Conservation (phyloP, 1,140 invertebrate genomes). For the Drosophila chauvacae region DNA sequence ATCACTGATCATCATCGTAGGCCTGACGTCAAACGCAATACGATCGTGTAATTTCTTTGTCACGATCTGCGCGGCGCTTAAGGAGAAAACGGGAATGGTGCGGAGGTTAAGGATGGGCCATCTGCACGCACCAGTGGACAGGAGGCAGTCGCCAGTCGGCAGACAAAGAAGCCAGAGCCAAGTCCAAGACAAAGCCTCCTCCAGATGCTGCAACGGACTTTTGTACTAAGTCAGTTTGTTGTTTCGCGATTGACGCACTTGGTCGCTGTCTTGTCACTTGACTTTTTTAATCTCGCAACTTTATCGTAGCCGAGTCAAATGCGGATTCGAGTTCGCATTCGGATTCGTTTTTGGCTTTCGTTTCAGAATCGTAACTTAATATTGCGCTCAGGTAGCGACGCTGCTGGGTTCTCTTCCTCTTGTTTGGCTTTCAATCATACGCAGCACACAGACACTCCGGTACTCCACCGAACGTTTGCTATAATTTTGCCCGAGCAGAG, state of each 20-base stretch:
- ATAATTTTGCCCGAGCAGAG: slow-evolving; percentile 55
- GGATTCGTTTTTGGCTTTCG: slow-evolving; percentile 22
- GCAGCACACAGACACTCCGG: neutral
- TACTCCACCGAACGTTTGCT: slow-evolving; percentile 70
- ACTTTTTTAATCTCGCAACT: slow-evolving; percentile 81
- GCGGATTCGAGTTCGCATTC: slow-evolving; percentile 60
- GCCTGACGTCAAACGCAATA: slow-evolving; percentile 51
- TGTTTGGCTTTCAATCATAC: slow-evolving; percentile 46
- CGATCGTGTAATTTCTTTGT: slow-evolving; percentile 71
- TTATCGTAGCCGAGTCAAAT: slow-evolving; percentile 73
- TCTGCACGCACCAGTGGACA: slow-evolving; percentile 52
- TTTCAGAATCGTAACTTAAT: slow-evolving; percentile 65
- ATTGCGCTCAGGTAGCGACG: slow-evolving; percentile 69
- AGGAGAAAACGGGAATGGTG: neutral
- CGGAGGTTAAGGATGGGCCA: slow-evolving; percentile 16
- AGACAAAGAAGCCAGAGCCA: slow-evolving; percentile 46
- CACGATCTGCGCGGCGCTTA: slow-evolving; percentile 30
- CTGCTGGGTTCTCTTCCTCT: slow-evolving; percentile 20
- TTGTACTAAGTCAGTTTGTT: slow-evolving; percentile 53
- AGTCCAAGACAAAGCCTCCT: slow-evolving; percentile 24
- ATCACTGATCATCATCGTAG: slow-evolving; percentile 43
- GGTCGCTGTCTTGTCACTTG: slow-evolving; percentile 76
- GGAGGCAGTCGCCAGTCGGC: slow-evolving; percentile 1
- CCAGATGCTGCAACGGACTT: slow-evolving; percentile 39
- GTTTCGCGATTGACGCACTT: slow-evolving; percentile 74